Evolutionary conservation across 2,113 vertebrate genomes (phyloP), one percentile per base, ranked within the genome.

Genomic region (Aphyosemion australe): DNA sequence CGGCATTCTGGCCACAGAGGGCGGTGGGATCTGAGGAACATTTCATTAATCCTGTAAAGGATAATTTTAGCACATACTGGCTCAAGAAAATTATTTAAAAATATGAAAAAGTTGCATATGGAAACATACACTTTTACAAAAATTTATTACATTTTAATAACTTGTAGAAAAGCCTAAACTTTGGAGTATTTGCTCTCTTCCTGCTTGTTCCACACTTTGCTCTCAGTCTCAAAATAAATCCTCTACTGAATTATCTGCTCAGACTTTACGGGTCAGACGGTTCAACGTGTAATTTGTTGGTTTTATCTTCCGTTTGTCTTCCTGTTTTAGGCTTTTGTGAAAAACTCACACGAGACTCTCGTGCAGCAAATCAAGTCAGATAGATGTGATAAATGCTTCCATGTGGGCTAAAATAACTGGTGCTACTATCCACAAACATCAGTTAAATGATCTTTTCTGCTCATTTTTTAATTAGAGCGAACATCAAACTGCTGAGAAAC

Each of bases 391-490:
- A 65, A 63, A 56, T 42, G 39, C 65, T 60, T 62, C 41, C 53
- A 64, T 66, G 61, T 68, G 48, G 57, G 69, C 45, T 45, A 11
- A 58, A 87, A 66, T 16, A 34, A 47, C 34, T 43, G 20, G 18
- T 2, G n/a, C 53, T 48, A 50, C 12, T 12, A 50, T 72, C 49
- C 67, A n/a, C 21, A 45, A n/a, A 46, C 49, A 65, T 77, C 70
- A 72, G 54, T 76, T 57, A 63, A 69, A 16, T 47, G 53, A 70
- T 82, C 59, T 65, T 26, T 19, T 45, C 26, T 3, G 8, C 54
- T 46, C 69, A 53, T 79, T 69, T 74, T 71, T 80, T 81, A 79
- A 85, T 87, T 83, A 85, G 59, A 49, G 10, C n/a, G n/a, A n/a
- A n/a, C n/a, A n/a, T n/a, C n/a, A n/a, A n/a, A n/a, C n/a, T n/a